These are phyloP conservation scores for Dynastes grantii DNA, from an alignment of 2,888 invertebrate genomes.

Conservation along the genomic window DNA sequence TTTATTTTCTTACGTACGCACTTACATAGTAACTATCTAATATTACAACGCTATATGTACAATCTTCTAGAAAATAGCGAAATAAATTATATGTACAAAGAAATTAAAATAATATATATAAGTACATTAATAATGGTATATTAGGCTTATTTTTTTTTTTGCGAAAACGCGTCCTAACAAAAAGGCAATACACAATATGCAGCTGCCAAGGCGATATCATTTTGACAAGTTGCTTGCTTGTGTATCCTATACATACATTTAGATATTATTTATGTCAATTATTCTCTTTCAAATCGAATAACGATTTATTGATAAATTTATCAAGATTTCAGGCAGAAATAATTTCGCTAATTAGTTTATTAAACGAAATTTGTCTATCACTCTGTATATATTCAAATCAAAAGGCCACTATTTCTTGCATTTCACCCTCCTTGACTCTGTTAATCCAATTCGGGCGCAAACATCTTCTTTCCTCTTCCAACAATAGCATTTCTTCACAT, in stretches of 20 bases:
- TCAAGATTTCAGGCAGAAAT: neutral
- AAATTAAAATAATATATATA: conserved; percentile 2
- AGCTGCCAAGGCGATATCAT: conserved; percentile 27
- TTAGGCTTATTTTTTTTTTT: neutral
- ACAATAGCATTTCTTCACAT: conserved; percentile 47
- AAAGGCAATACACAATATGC: conserved; percentile 19
- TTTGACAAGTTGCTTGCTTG: conserved; percentile 24
- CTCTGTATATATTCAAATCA: neutral
- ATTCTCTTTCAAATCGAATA: neutral
- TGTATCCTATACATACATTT: neutral
- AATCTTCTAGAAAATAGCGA: conserved; percentile 22
- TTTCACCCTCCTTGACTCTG: neutral
- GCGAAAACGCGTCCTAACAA: neutral
- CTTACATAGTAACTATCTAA: neutral
- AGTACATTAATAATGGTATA: neutral
- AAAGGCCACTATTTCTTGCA: neutral
- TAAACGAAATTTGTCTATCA: neutral
- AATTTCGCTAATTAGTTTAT: neutral
- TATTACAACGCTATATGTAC: conserved; percentile 22
- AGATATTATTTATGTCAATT: too few relatives aligned
- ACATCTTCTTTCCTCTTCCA: neutral
- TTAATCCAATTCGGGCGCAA: neutral
- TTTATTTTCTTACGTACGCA: neutral
- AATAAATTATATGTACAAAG: conserved; percentile 45
- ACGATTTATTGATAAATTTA: neutral